Percentiles rank a stretch among this genome's conserved stretches.
These are phyloP conservation scores for Channallabes apus DNA, from an alignment of 2,797 vertebrate genomes.

Conservation along the genomic window DNA sequence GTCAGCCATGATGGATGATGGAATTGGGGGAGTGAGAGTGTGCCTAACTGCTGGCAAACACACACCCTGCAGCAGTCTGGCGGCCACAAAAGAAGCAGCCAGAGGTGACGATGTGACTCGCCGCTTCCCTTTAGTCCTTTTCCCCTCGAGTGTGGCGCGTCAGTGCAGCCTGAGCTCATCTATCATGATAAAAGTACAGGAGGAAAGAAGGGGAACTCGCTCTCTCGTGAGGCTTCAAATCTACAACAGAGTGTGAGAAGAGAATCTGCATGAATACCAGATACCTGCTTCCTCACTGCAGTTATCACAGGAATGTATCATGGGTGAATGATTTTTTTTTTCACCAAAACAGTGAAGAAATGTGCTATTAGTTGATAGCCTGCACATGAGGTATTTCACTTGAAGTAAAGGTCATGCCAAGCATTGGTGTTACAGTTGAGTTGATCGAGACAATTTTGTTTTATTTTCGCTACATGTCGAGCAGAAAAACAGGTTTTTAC, in stretches of 20 bases:
- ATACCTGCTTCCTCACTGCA: constrained; percentile 30
- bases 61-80: constrained; percentile 23
- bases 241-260: constrained; percentile 28
- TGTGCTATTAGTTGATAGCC: constrained; percentile 15
- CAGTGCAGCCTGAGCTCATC: constrained; percentile 34
- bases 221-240: neutral
- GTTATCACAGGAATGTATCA: constrained; percentile 30
- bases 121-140: constrained; percentile 35
- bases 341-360: constrained; percentile 11
- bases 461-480: neutral
- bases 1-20: constrained; percentile 39
- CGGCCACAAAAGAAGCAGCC: constrained; percentile 35
- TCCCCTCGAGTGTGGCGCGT: constrained; percentile 35
- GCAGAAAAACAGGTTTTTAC: constrained; percentile 10
- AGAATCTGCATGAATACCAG: constrained; percentile 32
- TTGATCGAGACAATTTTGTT: neutral
- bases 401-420: constrained; percentile 6
- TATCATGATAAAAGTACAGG: constrained; percentile 43
- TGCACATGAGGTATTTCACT: constrained; percentile 7
- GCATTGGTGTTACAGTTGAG: neutral
- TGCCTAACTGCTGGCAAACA: constrained; percentile 22
- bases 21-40: constrained; percentile 31
- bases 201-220: constrained; percentile 12
- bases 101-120: constrained; percentile 44
- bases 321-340: constrained; percentile 7